phyloP scores from a whole-genome alignment of 2,888 invertebrate genomes.

The Augiades crinisus region DNA sequence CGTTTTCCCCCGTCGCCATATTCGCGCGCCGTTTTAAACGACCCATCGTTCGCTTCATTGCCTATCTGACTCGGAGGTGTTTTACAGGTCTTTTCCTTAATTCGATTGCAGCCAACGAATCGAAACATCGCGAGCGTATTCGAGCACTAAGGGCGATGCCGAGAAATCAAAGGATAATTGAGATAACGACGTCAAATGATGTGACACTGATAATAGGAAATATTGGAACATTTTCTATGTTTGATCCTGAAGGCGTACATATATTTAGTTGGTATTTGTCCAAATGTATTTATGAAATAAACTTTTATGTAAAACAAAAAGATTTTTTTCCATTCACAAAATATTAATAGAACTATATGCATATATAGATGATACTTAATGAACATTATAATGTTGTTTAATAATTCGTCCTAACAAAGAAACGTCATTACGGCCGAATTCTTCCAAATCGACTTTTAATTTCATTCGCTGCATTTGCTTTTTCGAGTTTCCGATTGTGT shows the following conservation, averaged over 20 bases:
- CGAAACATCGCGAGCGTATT: conserved; percentile 38
- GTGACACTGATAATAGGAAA: neutral
- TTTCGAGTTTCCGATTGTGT: conserved; percentile 3
- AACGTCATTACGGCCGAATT: conserved; percentile 12
- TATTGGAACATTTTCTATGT: neutral
- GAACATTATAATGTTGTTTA: neutral
- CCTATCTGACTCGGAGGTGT: conserved; percentile 43
- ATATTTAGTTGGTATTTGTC: too few species aligned
- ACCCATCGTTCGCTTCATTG: conserved; percentile 49
- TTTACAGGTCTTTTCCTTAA: conserved; percentile 48
- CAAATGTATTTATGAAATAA: too few species aligned
- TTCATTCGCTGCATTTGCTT: conserved; percentile 12
- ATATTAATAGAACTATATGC: too few species aligned
- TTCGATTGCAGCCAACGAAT: conserved; percentile 55
- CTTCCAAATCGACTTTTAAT: conserved; percentile 21
- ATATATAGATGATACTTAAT: neutral
- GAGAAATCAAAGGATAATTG: conserved; percentile 60
- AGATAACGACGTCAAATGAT: conserved; percentile 40
- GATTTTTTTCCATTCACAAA: too few species aligned
- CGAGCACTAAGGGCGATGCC: conserved; percentile 34
- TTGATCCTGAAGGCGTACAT: neutral
- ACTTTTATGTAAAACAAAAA: too few species aligned
- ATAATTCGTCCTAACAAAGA: conserved; percentile 4
- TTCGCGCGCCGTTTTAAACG: conserved; percentile 42
- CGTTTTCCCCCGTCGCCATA: conserved; percentile 42